Evolutionary conservation across 2,797 vertebrate genomes (phyloP), one percentile per base, ranked within the genome.

Genomic region (Mus minutoides): DNA sequence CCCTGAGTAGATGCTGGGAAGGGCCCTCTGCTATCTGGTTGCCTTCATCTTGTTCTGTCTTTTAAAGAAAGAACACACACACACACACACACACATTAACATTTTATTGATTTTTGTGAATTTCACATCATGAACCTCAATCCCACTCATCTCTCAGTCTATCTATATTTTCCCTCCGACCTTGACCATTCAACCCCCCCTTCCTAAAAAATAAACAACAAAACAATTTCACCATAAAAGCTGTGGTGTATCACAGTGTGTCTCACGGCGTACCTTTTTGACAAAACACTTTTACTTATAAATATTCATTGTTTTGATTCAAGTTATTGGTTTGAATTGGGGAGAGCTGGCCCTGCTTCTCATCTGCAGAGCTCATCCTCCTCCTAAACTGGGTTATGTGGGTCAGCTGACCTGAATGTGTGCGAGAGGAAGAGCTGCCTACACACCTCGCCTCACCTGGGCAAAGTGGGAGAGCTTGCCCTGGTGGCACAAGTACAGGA

Each of bases 21-120:
- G 75, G 16, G 97, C 92, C 2, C 2, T 46, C 5, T 73, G n/a
- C 43, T 79, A 26, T 40, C 7, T 64, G 64, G 26, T 60, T 96
- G 80, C 80, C 17, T 52, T 96, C 60, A 73, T 89, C 97, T 96
- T 89, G 49, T 69, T 94, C 71, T 37, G 8, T 58, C 14, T 56
- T 69, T 34, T 67, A 67, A 67, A 67, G 62, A 67, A 62, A 62
- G 60, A 4, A 62, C 4, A 62, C 3, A 29, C 1, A 62, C 3
- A 62, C 26, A 29, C 11, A 62, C 2, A 60, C 7, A 22, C 2
- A 22, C 22, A 9, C 22, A 9, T 14, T 67, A 67, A 34, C 62
- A 67, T 67, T 37, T 71, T 71, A 71, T 71, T 71, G 19, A 37
- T 71, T 5, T 73, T 73, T 73, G 71, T 73, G 37, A 40, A 40